Evolutionary conservation across 2,797 vertebrate genomes (phyloP).

Genomic region (Gallinago solitaria): DNA sequence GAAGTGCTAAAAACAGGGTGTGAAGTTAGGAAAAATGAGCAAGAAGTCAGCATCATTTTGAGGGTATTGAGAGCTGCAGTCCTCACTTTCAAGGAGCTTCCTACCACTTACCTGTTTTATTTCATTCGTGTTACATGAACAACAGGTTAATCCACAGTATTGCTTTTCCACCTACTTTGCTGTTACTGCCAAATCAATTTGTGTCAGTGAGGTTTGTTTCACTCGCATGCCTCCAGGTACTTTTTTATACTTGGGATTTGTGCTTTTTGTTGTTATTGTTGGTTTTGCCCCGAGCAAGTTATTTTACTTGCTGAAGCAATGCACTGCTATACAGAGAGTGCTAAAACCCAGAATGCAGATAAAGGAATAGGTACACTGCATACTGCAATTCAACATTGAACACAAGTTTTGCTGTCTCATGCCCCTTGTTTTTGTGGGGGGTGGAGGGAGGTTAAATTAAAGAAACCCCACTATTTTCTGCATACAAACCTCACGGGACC

Average conservation of each 20-base stretch:
- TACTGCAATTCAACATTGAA: background rate
- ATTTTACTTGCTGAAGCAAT: background rate
- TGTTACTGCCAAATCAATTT: constrained; percentile 51
- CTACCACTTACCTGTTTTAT: background rate
- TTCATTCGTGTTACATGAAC: background rate
- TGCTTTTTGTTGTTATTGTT: background rate
- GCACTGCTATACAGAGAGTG: background rate
- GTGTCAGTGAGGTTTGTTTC: background rate
- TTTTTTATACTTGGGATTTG: background rate
- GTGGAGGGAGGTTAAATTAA: background rate
- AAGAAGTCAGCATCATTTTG: background rate
- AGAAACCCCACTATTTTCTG: background rate
- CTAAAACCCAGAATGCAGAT: background rate
- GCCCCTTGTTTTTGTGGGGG: background rate
- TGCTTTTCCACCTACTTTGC: background rate
- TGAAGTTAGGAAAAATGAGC: background rate
- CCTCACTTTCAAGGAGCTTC: background rate
- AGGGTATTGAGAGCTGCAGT: background rate
- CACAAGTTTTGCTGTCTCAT: background rate
- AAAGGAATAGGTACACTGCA: background rate
- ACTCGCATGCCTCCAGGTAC: background rate
- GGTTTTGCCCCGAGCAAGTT: background rate
- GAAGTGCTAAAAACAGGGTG: background rate
- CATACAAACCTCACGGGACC: background rate
- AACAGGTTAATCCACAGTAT: background rate